These are phyloP conservation scores for Dufourea novaeangliae DNA, from an alignment of 1,140 invertebrate genomes.

Conservation along the genomic window DNA sequence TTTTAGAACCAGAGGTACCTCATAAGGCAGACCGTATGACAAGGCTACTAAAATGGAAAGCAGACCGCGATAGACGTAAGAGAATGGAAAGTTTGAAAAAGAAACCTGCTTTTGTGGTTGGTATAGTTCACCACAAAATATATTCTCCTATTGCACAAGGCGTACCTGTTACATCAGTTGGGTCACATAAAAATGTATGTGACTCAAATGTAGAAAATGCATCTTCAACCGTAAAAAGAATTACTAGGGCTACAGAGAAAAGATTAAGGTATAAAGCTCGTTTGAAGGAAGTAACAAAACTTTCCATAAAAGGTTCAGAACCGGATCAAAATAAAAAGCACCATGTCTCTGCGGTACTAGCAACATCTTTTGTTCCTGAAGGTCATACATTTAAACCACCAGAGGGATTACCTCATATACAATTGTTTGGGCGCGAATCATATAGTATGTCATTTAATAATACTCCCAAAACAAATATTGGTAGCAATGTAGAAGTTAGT, in stretches of 20 bases:
- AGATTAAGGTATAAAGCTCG: slow-evolving; percentile 65
- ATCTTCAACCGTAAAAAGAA: slow-evolving; percentile 49
- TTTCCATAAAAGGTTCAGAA: background rate
- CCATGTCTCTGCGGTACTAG: too few relatives aligned
- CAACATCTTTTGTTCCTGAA: slow-evolving; percentile 68
- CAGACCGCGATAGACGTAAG: slow-evolving; percentile 68
- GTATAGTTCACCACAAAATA: slow-evolving; percentile 74
- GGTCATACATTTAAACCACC: slow-evolving; percentile 69
- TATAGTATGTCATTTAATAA: slow-evolving; percentile 42
- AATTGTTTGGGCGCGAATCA: slow-evolving; percentile 61
- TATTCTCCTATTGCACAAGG: slow-evolving; percentile 76
- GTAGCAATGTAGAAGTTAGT: background rate
- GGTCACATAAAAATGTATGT: slow-evolving; percentile 6
- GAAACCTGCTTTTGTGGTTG: slow-evolving; percentile 77
- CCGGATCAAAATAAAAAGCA: background rate
- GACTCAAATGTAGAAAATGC: slow-evolving; percentile 6
- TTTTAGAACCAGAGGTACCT: background rate
- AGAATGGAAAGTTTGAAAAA: slow-evolving; percentile 65
- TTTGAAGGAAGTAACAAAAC: slow-evolving; percentile 21
- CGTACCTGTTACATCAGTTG: too few relatives aligned
- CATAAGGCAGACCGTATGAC: slow-evolving; percentile 16
- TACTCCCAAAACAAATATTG: background rate
- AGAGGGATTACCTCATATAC: slow-evolving; percentile 36
- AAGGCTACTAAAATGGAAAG: slow-evolving; percentile 75
- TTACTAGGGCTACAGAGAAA: slow-evolving; percentile 74